Conservation (phyloP, 2,113 vertebrate species). For the Acanthisitta chloris region DNA sequence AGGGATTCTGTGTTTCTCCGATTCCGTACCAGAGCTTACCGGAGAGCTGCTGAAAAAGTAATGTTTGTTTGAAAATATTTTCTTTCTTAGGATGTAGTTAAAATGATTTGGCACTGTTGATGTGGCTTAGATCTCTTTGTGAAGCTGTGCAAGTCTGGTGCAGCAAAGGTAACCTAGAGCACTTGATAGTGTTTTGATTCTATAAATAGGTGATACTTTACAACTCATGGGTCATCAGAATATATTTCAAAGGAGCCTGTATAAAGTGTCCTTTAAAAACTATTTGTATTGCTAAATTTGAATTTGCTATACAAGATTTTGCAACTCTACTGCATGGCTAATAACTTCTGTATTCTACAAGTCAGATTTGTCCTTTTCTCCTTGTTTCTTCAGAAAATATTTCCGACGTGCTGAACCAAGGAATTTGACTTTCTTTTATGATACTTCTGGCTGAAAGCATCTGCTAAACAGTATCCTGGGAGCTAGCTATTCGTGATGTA, state of each 20-base stretch:
- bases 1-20: constrained; percentile 92
- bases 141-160: not conserved
- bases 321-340: not conserved
- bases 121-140: not conserved
- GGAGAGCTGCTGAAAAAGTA: constrained; percentile 93
- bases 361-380: not conserved
- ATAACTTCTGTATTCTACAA: not conserved
- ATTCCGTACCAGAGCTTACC: constrained; percentile 94
- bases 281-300: not conserved
- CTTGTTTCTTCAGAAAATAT: not conserved
- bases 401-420: not conserved
- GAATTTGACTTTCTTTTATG: not conserved
- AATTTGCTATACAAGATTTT: not conserved
- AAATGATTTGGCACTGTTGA: not conserved
- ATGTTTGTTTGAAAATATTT: not conserved
- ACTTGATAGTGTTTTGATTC: not conserved
- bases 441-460: not conserved
- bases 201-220: not conserved
- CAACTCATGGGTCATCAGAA: not conserved
- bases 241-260: not conserved
- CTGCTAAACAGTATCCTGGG: not conserved
- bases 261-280: not conserved
- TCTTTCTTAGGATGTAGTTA: not conserved
- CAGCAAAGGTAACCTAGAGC: not conserved
- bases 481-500: not conserved